Conservation (phyloP, 2,797 vertebrate species). For the Hipposideros larvatus region DNA sequence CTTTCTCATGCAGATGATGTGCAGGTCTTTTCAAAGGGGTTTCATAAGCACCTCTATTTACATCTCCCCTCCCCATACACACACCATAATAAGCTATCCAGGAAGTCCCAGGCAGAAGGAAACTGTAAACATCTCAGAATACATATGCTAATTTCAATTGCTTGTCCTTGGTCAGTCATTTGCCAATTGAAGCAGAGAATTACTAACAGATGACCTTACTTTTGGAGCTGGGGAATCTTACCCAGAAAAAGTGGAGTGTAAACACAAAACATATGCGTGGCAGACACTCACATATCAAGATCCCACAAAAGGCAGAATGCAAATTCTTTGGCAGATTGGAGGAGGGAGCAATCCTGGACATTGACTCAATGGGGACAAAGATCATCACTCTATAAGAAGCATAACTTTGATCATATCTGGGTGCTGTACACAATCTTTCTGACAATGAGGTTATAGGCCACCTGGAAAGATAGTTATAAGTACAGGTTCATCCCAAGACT, state of each 20-base stretch:
- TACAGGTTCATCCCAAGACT: background rate
- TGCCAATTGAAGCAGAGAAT: conserved; percentile 71
- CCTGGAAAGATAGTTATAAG: conserved; percentile 28
- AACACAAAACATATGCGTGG: conserved; percentile 68
- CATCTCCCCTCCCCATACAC: background rate
- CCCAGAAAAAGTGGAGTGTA: conserved; percentile 46
- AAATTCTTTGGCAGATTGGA: conserved; percentile 22
- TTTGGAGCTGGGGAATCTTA: conserved; percentile 56
- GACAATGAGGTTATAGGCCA: background rate
- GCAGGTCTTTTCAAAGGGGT: conserved; percentile 36
- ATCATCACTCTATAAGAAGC: background rate
- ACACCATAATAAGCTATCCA: background rate
- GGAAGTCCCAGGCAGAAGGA: conserved; percentile 55
- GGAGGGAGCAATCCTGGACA: background rate
- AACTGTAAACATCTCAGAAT: conserved; percentile 56
- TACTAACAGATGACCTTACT: conserved; percentile 74
- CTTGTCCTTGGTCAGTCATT: conserved; percentile 65
- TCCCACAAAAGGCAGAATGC: conserved; percentile 15
- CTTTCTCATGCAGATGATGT: conserved; percentile 5
- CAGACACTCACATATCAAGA: conserved; percentile 62
- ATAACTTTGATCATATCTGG: background rate
- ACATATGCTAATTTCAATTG: conserved; percentile 59
- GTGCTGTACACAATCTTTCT: background rate
- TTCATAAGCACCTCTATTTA: background rate
- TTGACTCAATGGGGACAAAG: background rate